Conservation (phyloP, 2,888 invertebrate species). For the Cybosia mesomella region DNA sequence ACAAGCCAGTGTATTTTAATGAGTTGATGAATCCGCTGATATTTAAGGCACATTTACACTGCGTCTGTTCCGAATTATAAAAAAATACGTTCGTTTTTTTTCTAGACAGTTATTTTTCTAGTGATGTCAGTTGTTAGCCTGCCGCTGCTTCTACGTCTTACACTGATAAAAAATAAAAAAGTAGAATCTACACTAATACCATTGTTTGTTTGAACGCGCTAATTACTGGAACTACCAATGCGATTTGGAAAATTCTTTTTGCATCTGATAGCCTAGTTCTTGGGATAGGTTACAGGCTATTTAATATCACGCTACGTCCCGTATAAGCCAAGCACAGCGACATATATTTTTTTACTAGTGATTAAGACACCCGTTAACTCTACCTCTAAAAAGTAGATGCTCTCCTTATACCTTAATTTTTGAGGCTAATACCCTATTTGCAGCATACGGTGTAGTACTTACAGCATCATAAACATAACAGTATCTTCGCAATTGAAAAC, state of each 20-base stretch:
- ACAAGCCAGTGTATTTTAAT: neutral
- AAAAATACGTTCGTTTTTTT: neutral
- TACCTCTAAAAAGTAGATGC: no score
- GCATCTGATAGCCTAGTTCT: neutral
- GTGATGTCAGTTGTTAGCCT: neutral
- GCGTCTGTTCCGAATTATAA: no score
- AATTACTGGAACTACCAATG: neutral
- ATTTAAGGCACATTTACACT: constrained; percentile 6
- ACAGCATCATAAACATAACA: no score
- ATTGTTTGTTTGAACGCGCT: neutral
- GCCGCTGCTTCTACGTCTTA: neutral
- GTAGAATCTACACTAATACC: no score
- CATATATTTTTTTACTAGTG: no score
- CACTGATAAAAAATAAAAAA: neutral
- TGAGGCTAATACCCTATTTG: no score
- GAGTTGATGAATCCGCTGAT: neutral
- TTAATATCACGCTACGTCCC: neutral
- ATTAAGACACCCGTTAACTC: no score
- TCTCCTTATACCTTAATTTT: no score
- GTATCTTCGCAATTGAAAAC: no score
- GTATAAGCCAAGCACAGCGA: neutral
- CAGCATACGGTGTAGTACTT: no score
- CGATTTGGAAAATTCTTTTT: neutral
- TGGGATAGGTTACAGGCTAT: neutral
- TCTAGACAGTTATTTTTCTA: neutral